Evolutionary conservation across 2,888 invertebrate species (phyloP).

Genomic region (Herminia tarsipennalis): DNA sequence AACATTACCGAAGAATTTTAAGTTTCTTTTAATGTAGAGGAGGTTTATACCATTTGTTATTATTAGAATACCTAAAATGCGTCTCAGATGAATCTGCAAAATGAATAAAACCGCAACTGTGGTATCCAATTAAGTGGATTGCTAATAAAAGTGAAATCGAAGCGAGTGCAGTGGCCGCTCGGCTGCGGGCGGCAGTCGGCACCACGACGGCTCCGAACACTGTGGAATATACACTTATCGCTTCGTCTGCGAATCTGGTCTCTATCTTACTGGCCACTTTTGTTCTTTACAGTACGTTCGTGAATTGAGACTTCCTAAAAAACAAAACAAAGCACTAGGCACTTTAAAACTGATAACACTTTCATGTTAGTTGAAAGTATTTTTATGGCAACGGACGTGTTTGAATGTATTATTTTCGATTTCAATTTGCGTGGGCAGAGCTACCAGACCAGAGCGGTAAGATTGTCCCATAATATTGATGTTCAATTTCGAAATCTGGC

Average conservation of each 20-base stretch:
- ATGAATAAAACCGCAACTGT: constrained; percentile 81
- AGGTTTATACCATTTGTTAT: constrained; percentile 36
- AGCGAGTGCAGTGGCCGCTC: constrained; percentile 83
- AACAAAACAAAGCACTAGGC: constrained; percentile 14
- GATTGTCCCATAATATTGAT: constrained; percentile 29
- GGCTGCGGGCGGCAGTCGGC: constrained; percentile 36
- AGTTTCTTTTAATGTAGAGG: no score
- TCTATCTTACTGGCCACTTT: constrained; percentile 20
- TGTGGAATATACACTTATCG: constrained; percentile 24
- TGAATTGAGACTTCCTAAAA: constrained; percentile 12
- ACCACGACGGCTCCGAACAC: constrained; percentile 32
- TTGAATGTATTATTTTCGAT: constrained; percentile 32
- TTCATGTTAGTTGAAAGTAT: constrained; percentile 36
- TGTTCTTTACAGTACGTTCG: constrained; percentile 17
- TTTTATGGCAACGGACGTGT: constrained; percentile 27
- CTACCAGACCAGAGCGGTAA: constrained; percentile 28
- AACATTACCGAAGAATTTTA: no score
- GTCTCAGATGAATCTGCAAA: constrained; percentile 78
- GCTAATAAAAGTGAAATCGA: constrained; percentile 86
- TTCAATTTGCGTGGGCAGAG: constrained; percentile 38
- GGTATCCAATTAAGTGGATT: constrained; percentile 84
- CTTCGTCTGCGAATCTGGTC: constrained; percentile 24
- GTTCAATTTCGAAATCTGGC: constrained; percentile 32
- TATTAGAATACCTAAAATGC: constrained; percentile 54
- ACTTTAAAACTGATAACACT: constrained; percentile 23